Evolutionary conservation across 1,140 invertebrate genomes (phyloP).

Genomic region (Listronotus oregonensis): DNA sequence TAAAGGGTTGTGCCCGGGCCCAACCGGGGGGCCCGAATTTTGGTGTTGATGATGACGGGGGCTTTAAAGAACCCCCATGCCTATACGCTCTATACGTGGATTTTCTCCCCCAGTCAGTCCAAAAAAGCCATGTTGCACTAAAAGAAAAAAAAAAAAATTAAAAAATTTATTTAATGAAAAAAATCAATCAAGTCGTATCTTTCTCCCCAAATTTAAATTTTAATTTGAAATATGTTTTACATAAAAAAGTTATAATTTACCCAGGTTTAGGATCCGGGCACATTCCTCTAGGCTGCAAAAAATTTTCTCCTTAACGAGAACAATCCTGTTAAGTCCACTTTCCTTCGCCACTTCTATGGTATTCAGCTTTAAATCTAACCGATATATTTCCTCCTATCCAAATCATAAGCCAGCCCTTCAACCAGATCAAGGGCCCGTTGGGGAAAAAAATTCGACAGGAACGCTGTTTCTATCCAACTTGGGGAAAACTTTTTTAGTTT

Average conservation of each 20-base stretch:
- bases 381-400: constrained; percentile 95
- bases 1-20: constrained; percentile 92
- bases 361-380: constrained; percentile 93
- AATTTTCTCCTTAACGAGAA: constrained; percentile 90
- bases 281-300: constrained; percentile 93
- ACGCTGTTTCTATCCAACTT: constrained; percentile 79
- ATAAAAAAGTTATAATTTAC: constrained; percentile 53
- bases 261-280: constrained; percentile 88
- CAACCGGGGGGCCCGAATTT: constrained; percentile 98
- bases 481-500: constrained; percentile 94
- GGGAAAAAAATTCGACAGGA: constrained; percentile 81
- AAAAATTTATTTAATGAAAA: too few species aligned
- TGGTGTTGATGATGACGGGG: constrained; percentile 87
- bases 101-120: constrained; percentile 99
- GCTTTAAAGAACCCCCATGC: constrained; percentile 94
- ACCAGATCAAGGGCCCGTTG: constrained; percentile 90
- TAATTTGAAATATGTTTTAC: not conserved
- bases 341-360: constrained; percentile 91
- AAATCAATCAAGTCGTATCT: too few species aligned
- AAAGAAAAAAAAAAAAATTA: too few species aligned
- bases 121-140: constrained; percentile 84
- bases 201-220: too few species aligned
- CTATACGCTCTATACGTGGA: constrained; percentile 92
- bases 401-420: constrained; percentile 93
- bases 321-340: constrained; percentile 81